Conservation (phyloP, 2,113 vertebrate genomes). For the Emydocephalus ijimae region DNA sequence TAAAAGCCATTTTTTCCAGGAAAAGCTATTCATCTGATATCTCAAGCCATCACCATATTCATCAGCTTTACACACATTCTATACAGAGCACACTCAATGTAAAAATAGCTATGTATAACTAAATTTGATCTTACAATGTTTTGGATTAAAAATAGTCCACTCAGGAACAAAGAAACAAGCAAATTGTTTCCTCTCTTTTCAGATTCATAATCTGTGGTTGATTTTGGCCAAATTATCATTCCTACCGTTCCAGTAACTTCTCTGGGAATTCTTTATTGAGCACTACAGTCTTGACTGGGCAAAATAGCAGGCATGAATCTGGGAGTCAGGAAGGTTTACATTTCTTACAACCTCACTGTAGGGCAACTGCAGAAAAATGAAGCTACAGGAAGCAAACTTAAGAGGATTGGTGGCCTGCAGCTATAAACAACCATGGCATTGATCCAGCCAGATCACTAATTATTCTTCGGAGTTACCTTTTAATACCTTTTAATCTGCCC, state of each 20-base stretch:
- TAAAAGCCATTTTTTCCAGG: neutral
- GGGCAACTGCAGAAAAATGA: constrained; percentile 14
- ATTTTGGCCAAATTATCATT: constrained; percentile 3
- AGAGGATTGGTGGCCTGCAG: constrained; percentile 19
- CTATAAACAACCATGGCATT: constrained; percentile 24
- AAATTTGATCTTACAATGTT: neutral
- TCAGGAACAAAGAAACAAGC: neutral
- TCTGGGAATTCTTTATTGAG: neutral
- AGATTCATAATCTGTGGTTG: neutral
- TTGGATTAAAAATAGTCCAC: neutral
- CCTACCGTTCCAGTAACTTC: neutral
- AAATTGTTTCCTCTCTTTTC: neutral
- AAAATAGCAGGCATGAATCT: constrained; percentile 14
- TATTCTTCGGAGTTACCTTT: neutral
- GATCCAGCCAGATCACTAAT: constrained; percentile 17
- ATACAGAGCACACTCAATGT: neutral
- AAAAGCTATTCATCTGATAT: neutral
- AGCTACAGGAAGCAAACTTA: constrained; percentile 13
- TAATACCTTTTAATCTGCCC: constrained; percentile 19
- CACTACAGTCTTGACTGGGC: neutral
- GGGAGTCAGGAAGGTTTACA: constrained; percentile 7
- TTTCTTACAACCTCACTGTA: constrained; percentile 1
- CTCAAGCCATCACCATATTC: neutral
- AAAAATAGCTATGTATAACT: neutral
- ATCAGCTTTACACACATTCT: neutral